phyloP scores from a whole-genome alignment of 1,140 invertebrate genomes.

The Caerostris extrusa region DNA sequence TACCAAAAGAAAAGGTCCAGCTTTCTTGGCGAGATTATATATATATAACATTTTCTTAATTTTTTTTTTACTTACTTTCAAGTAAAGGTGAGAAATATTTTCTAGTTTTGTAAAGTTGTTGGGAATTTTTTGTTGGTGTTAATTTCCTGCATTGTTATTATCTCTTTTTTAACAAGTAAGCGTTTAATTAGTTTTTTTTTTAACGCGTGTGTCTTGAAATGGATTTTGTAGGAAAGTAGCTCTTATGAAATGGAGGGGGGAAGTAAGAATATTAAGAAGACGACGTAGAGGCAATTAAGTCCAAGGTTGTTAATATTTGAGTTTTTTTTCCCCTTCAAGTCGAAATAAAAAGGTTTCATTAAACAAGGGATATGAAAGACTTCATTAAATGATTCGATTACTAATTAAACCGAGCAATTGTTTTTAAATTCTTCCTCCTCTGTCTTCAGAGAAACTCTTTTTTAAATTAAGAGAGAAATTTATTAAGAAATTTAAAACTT shows the following conservation, averaged over 20 bases:
- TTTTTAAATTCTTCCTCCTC: no score
- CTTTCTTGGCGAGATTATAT: background rate
- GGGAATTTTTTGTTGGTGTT: background rate
- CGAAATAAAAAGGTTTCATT: background rate
- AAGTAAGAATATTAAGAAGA: conserved; percentile 26
- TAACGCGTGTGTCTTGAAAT: background rate
- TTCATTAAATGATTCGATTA: no score
- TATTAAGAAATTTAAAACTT: no score
- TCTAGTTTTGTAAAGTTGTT: conserved; percentile 38
- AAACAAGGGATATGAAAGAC: background rate
- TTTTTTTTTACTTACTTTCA: background rate
- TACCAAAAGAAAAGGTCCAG: background rate
- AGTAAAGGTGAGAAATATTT: conserved; percentile 45
- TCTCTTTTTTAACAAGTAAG: conserved; percentile 27
- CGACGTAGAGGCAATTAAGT: background rate
- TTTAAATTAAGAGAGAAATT: no score
- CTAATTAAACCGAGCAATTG: no score
- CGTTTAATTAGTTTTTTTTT: conserved; percentile 35
- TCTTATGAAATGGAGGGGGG: background rate
- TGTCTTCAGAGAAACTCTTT: no score
- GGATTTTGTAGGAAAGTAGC: background rate
- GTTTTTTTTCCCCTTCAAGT: background rate
- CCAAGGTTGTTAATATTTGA: background rate
- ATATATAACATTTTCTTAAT: background rate
- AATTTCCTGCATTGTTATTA: conserved; percentile 9